phyloP scores from a whole-genome alignment of 2,888 invertebrate genomes.

The Eurytoma californica region DNA sequence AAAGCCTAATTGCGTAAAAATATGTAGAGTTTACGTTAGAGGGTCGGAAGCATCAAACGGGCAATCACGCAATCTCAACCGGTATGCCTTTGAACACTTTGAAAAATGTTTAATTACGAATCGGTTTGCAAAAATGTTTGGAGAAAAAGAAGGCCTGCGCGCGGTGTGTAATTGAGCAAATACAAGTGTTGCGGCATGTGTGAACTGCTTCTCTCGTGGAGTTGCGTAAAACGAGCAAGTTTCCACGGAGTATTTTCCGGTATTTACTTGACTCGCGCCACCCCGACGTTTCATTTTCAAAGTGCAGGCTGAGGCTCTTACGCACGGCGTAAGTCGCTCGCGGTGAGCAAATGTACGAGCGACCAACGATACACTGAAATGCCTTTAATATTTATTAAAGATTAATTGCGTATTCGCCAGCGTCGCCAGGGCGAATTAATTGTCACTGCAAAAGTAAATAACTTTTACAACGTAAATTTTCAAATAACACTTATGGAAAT shows the following conservation, averaged over 20 bases:
- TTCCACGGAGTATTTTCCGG: constrained; percentile 35
- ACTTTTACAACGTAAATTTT: too few species aligned
- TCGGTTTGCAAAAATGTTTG: too few species aligned
- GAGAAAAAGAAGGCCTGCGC: neutral
- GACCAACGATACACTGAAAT: neutral
- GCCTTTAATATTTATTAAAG: constrained; percentile 35
- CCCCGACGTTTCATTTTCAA: constrained; percentile 39
- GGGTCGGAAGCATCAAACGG: too few species aligned
- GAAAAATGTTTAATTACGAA: too few species aligned
- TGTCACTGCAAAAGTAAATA: too few species aligned
- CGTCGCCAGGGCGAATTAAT: too few species aligned
- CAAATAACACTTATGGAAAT: too few species aligned
- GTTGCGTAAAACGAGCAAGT: neutral
- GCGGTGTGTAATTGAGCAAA: constrained; percentile 7
- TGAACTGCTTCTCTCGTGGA: neutral
- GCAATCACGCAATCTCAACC: too few species aligned
- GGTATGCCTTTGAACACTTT: too few species aligned
- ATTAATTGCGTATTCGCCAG: constrained; percentile 8
- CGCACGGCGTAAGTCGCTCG: constrained; percentile 22
- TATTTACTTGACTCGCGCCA: constrained; percentile 34
- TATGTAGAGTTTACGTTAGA: too few species aligned
- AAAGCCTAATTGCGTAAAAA: too few species aligned
- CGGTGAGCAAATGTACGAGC: neutral
- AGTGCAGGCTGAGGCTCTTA: constrained; percentile 29
- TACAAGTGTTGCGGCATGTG: neutral